phyloP scores from a whole-genome alignment of 2,113 vertebrate species.

The Phaethornis superciliosus region DNA sequence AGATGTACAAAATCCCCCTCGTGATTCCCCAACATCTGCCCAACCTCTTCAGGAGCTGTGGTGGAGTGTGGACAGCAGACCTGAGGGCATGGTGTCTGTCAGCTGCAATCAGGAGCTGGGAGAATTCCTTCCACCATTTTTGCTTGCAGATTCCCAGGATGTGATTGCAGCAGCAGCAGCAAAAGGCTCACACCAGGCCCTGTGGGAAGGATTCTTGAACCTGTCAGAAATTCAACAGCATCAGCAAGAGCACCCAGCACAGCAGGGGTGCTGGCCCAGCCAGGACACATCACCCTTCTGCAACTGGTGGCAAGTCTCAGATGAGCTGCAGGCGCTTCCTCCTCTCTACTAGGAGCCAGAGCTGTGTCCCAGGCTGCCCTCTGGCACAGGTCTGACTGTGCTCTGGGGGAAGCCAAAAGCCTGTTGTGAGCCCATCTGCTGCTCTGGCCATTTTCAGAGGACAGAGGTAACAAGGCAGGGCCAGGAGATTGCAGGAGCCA shows the following conservation, averaged over 20 bases:
- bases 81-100: fast-evolving
- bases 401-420: background rate
- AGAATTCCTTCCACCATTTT: background rate
- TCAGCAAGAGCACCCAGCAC: background rate
- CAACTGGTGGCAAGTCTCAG: fast-evolving
- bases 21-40: background rate
- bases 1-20: background rate
- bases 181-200: background rate
- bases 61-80: background rate
- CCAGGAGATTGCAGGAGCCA: background rate
- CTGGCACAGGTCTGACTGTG: fast-evolving
- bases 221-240: background rate
- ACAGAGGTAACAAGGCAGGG: background rate
- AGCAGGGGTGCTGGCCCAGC: background rate
- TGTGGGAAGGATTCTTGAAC: background rate
- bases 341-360: background rate
- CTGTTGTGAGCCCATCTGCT: background rate
- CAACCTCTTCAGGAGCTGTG: background rate
- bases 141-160: background rate
- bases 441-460: background rate
- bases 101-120: background rate
- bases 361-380: fast-evolving
- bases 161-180: fast-evolving
- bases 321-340: background rate
- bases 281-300: background rate